Conservation (phyloP, 2,113 vertebrate species). For the Vombatus ursinus region DNA sequence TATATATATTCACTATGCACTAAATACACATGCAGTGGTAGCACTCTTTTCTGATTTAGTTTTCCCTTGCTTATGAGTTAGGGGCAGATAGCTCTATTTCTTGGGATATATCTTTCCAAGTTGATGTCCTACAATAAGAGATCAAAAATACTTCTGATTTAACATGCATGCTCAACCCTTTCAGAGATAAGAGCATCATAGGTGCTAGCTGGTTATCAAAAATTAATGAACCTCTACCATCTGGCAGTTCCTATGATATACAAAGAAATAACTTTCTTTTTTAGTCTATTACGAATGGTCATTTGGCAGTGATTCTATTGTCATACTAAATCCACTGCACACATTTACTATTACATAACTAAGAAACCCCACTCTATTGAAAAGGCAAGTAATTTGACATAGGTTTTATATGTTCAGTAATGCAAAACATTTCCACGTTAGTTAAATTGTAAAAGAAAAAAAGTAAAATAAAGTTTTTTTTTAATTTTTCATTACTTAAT, state of each 20-base stretch:
- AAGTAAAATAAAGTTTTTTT: no score
- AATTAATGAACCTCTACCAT: conserved; percentile 59
- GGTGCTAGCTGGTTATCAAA: conserved; percentile 63
- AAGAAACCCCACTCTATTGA: no score
- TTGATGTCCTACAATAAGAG: neutral
- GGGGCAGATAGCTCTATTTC: neutral
- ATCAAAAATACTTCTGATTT: neutral
- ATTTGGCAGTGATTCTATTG: conserved; percentile 66
- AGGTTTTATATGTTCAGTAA: no score
- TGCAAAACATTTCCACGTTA: no score
- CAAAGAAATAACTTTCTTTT: conserved; percentile 53
- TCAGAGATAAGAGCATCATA: conserved; percentile 45
- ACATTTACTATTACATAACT: neutral
- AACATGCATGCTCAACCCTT: conserved; percentile 38
- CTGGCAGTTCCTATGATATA: conserved; percentile 51
- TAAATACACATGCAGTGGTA: no score
- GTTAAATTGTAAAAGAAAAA: no score
- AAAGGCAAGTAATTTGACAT: no score
- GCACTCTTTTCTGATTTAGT: no score
- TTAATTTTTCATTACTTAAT: no score
- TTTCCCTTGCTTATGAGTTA: no score
- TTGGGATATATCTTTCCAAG: neutral
- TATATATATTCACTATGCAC: neutral
- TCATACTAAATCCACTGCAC: conserved; percentile 60
- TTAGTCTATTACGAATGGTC: conserved; percentile 50